Evolutionary conservation across 2,888 invertebrate genomes (phyloP), one percentile per base, ranked within the genome.

Genomic region (Stegana nigrithorax): DNA sequence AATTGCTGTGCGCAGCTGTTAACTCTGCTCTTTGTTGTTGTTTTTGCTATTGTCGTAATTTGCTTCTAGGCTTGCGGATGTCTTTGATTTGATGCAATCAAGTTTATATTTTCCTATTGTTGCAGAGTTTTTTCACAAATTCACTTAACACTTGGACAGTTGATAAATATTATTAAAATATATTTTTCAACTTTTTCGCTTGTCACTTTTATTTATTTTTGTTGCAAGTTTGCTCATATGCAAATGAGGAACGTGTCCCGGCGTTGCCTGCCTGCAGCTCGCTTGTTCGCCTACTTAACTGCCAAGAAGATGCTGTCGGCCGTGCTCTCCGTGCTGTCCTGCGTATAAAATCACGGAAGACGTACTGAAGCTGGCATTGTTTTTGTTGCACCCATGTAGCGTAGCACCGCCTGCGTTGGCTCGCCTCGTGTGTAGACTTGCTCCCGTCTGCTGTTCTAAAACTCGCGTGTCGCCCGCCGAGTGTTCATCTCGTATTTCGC

Each of bases 321-420:
- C 66, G 75, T 10, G 10, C 73, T 73, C 75, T 64, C 71, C 71
- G 57, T 44, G 64, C 44, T 78, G 81, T 80, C 74, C 80, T 81
- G 76, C 82, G 74, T 77, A 73, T 71, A 75, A 81, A 82, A 80
- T 82, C 74, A 77, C 81, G 81, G 75, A 75, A 81, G 69, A 64
- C 73, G 64, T 73, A 82, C 82, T 82, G 81, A 82, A 62, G 72
- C 67, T 63, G 67, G 69, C 64, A 71, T 80, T 81, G 80, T 80
- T 80, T 77, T 80, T 80, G 81, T 79, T 73, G 73, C 71, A 12
- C 67, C 62, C 64, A 66, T 67, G 56, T 63, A 60, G 73, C 75
- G n/a, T 25, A n/a, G 23, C 47, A 14, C 12, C 23, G 47, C 8
- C 29, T 17, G 23, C 8, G 8, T 12, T 21, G 42, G 3, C 6